These are phyloP conservation scores for Ciconia maguari DNA, from an alignment of 2,113 vertebrate genomes.

Conservation along the genomic window DNA sequence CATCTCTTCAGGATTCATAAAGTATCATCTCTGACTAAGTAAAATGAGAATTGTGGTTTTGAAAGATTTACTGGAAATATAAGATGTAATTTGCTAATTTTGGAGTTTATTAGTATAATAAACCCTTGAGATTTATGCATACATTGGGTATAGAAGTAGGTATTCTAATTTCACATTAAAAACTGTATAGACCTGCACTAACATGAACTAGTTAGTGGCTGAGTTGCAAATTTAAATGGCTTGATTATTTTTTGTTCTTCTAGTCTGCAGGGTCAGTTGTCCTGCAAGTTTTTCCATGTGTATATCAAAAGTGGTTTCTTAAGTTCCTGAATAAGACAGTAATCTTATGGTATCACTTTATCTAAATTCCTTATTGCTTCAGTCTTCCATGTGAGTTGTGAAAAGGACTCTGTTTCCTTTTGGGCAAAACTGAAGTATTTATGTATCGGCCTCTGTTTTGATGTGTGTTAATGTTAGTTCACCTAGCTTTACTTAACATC, in stretches of 20 bases:
- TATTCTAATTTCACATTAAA: neutral
- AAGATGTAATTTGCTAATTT: neutral
- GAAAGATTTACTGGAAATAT: neutral
- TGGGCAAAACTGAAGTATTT: neutral
- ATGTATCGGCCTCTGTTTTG: neutral
- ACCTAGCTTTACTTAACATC: neutral
- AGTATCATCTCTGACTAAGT: neutral
- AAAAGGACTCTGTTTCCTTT: neutral
- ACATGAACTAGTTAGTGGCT: neutral
- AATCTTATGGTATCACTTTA: neutral
- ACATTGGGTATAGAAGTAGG: neutral
- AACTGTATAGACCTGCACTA: neutral
- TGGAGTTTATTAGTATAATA: neutral
- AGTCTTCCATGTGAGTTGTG: neutral
- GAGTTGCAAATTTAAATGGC: neutral
- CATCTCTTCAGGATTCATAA: neutral
- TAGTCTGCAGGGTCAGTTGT: neutral
- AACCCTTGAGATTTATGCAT: neutral
- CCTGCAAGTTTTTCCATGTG: neutral
- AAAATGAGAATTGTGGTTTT: neutral
- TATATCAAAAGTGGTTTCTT: neutral
- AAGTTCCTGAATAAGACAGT: neutral
- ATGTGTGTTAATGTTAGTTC: neutral
- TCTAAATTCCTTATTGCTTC: neutral
- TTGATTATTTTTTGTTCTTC: neutral